These are phyloP conservation scores for Mycalesis mineus DNA, from an alignment of 2,888 invertebrate species.

Conservation along the genomic window DNA sequence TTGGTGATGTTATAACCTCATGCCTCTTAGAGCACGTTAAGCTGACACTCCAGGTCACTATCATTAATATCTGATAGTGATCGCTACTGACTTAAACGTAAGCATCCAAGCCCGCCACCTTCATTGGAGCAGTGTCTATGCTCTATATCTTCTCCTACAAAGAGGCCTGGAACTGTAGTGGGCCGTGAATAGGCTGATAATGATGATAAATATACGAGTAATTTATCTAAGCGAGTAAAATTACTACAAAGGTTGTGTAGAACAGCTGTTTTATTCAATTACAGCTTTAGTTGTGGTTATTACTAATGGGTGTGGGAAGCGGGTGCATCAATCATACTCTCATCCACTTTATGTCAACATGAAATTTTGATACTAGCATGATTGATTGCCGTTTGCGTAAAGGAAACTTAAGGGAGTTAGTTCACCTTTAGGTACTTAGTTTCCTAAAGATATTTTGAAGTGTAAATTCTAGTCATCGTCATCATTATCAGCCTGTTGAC, in stretches of 20 bases:
- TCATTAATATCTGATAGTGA: too few species aligned
- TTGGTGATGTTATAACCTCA: too few species aligned
- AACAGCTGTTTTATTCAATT: conserved; percentile 20
- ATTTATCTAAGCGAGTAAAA: not conserved
- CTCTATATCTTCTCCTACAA: too few species aligned
- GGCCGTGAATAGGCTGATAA: too few species aligned
- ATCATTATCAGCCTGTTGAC: too few species aligned
- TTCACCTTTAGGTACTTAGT: not conserved
- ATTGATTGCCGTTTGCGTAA: conserved; percentile 60
- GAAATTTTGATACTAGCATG: conserved; percentile 70
- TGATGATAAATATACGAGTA: not conserved
- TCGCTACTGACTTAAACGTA: too few species aligned
- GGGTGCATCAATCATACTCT: conserved; percentile 72
- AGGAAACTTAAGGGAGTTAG: conserved; percentile 18
- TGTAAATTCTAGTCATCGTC: too few species aligned
- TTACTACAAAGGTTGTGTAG: not conserved
- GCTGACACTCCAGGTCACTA: too few species aligned
- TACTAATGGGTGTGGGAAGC: conserved; percentile 48
- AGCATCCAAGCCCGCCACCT: too few species aligned
- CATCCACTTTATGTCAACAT: conserved; percentile 74
- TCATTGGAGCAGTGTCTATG: too few species aligned
- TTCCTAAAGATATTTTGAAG: not conserved
- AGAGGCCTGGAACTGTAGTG: too few species aligned
- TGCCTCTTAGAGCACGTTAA: too few species aligned
- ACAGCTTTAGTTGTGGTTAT: conserved; percentile 40